These are phyloP conservation scores for Yoshiicerus persimilis DNA, from an alignment of 1,140 invertebrate genomes.

Conservation along the genomic window DNA sequence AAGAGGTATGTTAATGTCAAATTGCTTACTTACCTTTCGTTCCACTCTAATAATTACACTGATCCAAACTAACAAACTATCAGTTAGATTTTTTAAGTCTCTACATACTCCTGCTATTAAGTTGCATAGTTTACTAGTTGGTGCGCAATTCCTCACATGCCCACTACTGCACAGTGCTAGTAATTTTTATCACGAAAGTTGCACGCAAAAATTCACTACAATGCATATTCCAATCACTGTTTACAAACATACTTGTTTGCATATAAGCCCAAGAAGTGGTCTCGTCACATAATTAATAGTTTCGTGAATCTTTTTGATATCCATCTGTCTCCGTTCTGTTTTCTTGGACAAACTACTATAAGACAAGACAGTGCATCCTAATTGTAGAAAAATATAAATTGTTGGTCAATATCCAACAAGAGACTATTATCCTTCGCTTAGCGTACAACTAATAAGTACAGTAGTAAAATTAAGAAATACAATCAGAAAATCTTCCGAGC, in stretches of 20 bases:
- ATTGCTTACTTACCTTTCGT: background rate
- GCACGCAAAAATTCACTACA: background rate
- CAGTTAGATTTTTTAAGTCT: background rate
- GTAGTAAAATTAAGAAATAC: background rate
- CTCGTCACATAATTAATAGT: constrained; percentile 6
- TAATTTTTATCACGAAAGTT: background rate
- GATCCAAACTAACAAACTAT: background rate
- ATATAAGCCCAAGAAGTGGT: background rate
- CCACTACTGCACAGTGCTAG: background rate
- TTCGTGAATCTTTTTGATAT: constrained; percentile 13
- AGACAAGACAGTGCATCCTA: background rate
- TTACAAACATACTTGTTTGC: background rate
- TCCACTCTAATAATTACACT: background rate
- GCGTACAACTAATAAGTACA: background rate
- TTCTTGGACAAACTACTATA: background rate
- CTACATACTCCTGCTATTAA: background rate
- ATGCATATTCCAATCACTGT: background rate
- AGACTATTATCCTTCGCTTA: background rate
- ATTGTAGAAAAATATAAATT: background rate
- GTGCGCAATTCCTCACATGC: background rate
- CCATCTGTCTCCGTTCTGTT: background rate
- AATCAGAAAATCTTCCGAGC: background rate
- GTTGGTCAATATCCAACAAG: background rate
- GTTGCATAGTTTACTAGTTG: background rate
- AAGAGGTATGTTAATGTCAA: background rate